phyloP scores from a whole-genome alignment of 2,113 vertebrate species.

The Eulemur rufifrons region DNA sequence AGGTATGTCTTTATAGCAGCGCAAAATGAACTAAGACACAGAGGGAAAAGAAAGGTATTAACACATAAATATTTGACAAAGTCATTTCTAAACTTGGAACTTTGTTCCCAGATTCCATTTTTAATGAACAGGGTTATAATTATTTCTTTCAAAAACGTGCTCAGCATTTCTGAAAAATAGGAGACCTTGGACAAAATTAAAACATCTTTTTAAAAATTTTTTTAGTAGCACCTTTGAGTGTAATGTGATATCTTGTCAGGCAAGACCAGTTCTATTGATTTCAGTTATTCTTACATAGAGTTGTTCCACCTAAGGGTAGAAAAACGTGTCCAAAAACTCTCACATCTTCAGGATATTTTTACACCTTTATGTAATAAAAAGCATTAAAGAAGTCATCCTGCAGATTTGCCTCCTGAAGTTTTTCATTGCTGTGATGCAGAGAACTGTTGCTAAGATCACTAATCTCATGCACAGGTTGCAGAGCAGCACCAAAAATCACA shows the following conservation, averaged over 20 bases:
- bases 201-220: not conserved
- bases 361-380: not conserved
- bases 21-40: not conserved
- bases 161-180: not conserved
- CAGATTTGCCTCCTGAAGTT: not conserved
- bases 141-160: not conserved
- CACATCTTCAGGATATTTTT: conserved; percentile 32
- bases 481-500: not conserved
- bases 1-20: not conserved
- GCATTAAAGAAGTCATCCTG: not conserved
- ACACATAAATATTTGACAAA: not conserved
- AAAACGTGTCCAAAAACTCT: not conserved
- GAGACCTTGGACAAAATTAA: not conserved
- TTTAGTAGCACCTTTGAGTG: not conserved
- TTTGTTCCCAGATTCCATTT: conserved; percentile 5
- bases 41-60: not conserved
- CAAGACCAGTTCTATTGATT: not conserved
- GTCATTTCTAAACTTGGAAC: not conserved
- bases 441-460: not conserved
- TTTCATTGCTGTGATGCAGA: not conserved
- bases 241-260: not conserved
- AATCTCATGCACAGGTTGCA: not conserved
- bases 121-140: not conserved
- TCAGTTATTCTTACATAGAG: not conserved
- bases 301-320: not conserved